Base-by-base conservation (phyloP, 2,888 invertebrate genomes). In the Gastracanthus pulcherrimus region DNA sequence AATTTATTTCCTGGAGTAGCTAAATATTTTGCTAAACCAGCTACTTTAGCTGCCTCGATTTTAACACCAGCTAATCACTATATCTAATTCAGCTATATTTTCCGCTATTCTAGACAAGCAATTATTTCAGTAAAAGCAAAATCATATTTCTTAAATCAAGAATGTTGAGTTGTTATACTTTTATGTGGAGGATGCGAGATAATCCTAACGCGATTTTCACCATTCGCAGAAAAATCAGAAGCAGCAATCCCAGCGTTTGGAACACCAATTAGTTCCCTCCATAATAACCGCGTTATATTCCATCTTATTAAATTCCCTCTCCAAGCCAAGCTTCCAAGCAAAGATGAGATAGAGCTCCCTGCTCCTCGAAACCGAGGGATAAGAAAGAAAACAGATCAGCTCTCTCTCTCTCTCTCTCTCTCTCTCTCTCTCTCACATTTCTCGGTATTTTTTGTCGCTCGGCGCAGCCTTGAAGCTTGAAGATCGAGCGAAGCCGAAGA, bases 361-460 rank as follows among this genome's bases (percentile, higher is more conserved):
- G n/a, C n/a, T n/a, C n/a, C n/a, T n/a, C n/a, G n/a, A 26, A 19
- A 34, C 31, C 34, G 48, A 13, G 16, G 38, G 16, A 66, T 29
- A 55, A 29, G 26, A 7, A 48, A 45, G 31, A 45, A 79, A 58
- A 55, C 58, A 60, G 45, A n/a, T n/a, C n/a, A n/a, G n/a, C 74
- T 29, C 29, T 60, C 58, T 51, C 71, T 26, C 51, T 11, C 74
- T 3, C 16, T 48, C 62, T n/a, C n/a, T n/a, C n/a, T n/a, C 74
- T 29, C 29, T 60, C 58, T 51, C 71, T 26, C 51, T 11, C 74
- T 3, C 16, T 48, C 62, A n/a, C 19, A 55, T 38, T 79, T 79
- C 72, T 79, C 45, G 66, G 79, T 79, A 79, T 80, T 80, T 80
- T 70, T 80, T 76, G 75, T 80, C 80, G 51, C 23, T 16, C 31